A percentile compares a stretch with the other conserved stretches of the same genome.
Evolutionary conservation across 1,140 invertebrate genomes (phyloP).

Genomic region (Nephotettix cincticeps): DNA sequence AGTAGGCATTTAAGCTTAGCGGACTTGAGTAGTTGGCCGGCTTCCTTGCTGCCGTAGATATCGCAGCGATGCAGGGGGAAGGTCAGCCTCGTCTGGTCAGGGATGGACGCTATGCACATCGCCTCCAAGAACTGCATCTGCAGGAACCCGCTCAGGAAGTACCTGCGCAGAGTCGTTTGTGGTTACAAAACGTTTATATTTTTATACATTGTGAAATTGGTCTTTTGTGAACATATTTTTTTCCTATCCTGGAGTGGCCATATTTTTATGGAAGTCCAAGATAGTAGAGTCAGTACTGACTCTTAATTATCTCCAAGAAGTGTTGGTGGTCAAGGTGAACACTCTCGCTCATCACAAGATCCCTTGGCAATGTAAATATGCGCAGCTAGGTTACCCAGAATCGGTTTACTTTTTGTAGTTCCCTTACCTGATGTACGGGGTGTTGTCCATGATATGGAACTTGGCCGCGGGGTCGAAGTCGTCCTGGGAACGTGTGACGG

Average conservation of each 20-base stretch:
- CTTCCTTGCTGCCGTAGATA: slow-evolving; percentile 65
- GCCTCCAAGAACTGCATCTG: slow-evolving; percentile 74
- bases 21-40: slow-evolving; percentile 49
- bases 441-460: slow-evolving; percentile 69
- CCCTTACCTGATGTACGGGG: slow-evolving; percentile 67
- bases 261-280: too few relatives aligned
- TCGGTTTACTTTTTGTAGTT: too few relatives aligned
- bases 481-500: slow-evolving; percentile 50
- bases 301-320: too few relatives aligned
- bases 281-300: too few relatives aligned
- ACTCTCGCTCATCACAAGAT: too few relatives aligned
- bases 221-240: not conserved
- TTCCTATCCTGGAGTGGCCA: not conserved
- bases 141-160: slow-evolving; percentile 69
- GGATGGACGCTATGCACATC: slow-evolving; percentile 64
- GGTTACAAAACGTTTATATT: not conserved
- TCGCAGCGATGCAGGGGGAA: slow-evolving; percentile 63
- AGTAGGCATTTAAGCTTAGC: too few relatives aligned
- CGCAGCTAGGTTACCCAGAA: too few relatives aligned
- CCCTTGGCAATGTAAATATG: too few relatives aligned
- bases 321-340: too few relatives aligned
- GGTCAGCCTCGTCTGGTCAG: slow-evolving; percentile 48
- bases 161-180: too few relatives aligned
- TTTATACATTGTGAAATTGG: not conserved
- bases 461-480: slow-evolving; percentile 71